phyloP scores from a whole-genome alignment of 23 tunicate genomes.

The Ciona savignyi region DNA sequence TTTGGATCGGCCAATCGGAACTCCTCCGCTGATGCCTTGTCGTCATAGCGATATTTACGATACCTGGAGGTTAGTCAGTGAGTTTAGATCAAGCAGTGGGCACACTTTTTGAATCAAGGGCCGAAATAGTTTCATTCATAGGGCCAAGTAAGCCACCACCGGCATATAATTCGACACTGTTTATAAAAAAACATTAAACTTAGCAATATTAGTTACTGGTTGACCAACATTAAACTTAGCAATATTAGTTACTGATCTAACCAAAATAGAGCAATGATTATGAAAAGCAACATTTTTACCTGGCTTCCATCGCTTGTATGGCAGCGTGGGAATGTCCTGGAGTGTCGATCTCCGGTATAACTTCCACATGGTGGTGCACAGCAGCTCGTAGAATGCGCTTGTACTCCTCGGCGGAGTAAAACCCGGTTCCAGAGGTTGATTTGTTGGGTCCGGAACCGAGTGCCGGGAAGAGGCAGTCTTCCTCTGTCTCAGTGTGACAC shows the following conservation, averaged over 20 bases:
- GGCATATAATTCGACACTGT: too few relatives aligned
- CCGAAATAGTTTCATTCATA: too few relatives aligned
- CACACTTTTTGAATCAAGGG: too few relatives aligned
- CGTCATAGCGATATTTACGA: constrained; percentile 15
- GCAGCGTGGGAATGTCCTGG: constrained; percentile 86
- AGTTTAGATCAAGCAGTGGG: too few relatives aligned
- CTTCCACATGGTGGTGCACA: constrained; percentile 44
- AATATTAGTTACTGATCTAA: too few relatives aligned
- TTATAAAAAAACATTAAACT: too few relatives aligned
- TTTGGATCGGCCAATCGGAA: constrained; percentile 33
- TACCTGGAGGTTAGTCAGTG: too few relatives aligned
- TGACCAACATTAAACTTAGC: too few relatives aligned
- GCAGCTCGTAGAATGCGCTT: constrained; percentile 41
- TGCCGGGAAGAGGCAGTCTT: constrained; percentile 31
- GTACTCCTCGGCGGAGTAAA: constrained; percentile 49
- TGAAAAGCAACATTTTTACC: too few relatives aligned
- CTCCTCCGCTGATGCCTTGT: constrained; percentile 26
- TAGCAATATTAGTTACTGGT: too few relatives aligned
- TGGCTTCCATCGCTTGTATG: constrained; percentile 49
- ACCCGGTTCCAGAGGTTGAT: constrained; percentile 29
- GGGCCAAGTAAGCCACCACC: too few relatives aligned
- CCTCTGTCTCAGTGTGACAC: constrained; percentile 24
- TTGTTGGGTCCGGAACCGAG: constrained; percentile 59
- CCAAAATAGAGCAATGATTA: too few relatives aligned
- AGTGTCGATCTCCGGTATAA: constrained; percentile 69